Conservation (phyloP, 2,797 vertebrate genomes). For the Octomys mimax region DNA sequence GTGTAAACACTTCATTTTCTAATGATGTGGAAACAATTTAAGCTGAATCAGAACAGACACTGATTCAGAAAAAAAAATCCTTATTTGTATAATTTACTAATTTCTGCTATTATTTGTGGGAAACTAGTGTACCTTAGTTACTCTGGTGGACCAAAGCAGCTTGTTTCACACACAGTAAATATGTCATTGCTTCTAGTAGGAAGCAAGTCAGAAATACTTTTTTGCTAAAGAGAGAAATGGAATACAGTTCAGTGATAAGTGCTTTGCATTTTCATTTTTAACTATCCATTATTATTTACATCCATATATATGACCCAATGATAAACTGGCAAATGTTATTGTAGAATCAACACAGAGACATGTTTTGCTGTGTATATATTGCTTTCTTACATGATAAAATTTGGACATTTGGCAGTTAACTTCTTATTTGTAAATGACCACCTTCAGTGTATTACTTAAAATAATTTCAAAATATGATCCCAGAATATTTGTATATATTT, state of each 20-base stretch:
- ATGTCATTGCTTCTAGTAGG: neutral
- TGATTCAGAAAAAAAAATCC: constrained; percentile 72
- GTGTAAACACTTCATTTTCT: constrained; percentile 74
- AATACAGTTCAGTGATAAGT: neutral
- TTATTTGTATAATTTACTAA: constrained; percentile 68
- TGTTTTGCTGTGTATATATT: neutral
- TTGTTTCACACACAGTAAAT: constrained; percentile 20
- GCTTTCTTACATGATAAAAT: constrained; percentile 17
- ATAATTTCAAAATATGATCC: constrained; percentile 35
- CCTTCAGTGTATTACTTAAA: neutral
- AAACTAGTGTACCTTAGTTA: neutral
- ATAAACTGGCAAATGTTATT: neutral
- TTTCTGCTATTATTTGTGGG: constrained; percentile 66
- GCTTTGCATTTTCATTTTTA: neutral
- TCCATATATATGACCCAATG: neutral
- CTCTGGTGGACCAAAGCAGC: neutral
- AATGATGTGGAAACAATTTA: constrained; percentile 55
- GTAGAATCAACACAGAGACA: neutral
- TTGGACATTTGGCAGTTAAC: neutral
- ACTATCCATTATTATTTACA: neutral
- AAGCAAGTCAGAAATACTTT: neutral
- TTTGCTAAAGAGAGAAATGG: neutral
- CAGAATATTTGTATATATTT: constrained; percentile 25
- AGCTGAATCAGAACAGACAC: constrained; percentile 68
- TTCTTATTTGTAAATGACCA: constrained; percentile 32